phyloP scores from a whole-genome alignment of 2,888 invertebrate species.

The Agrenia bidenticulata region DNA sequence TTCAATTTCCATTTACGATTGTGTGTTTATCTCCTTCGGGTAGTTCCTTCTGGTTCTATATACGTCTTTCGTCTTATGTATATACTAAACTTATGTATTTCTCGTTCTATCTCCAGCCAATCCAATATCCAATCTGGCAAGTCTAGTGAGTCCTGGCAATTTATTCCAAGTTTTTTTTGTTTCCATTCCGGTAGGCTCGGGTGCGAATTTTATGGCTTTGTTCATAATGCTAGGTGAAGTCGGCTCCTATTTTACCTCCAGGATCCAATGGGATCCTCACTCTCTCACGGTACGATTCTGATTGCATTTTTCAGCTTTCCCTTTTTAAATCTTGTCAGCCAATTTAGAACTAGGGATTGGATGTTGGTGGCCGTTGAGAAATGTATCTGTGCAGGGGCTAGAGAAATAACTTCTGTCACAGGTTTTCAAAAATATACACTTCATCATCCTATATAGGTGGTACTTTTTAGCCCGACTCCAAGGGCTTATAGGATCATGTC shows the following conservation, averaged over 20 bases:
- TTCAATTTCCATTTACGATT: conserved; percentile 42
- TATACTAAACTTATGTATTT: neutral
- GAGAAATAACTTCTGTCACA: too few relatives aligned
- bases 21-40: conserved; percentile 23
- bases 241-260: too few relatives aligned
- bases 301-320: too few relatives aligned
- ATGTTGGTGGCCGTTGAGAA: too few relatives aligned
- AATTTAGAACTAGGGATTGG: too few relatives aligned
- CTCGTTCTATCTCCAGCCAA: neutral
- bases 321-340: too few relatives aligned
- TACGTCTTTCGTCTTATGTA: neutral
- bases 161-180: conserved; percentile 8
- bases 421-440: too few relatives aligned
- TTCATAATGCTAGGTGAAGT: neutral
- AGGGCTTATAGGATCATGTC: too few relatives aligned
- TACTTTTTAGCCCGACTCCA: too few relatives aligned
- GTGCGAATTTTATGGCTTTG: conserved; percentile 30
- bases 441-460: too few relatives aligned
- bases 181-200: conserved; percentile 22
- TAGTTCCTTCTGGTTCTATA: conserved; percentile 11
- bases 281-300: neutral
- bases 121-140: neutral
- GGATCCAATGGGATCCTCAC: neutral
- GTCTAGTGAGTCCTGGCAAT: neutral
- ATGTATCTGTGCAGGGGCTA: too few relatives aligned